A percentile compares a stretch with the other conserved stretches of the same genome.
Evolutionary conservation across 2,113 vertebrate species (phyloP).

Genomic region (Gobio gobio): DNA sequence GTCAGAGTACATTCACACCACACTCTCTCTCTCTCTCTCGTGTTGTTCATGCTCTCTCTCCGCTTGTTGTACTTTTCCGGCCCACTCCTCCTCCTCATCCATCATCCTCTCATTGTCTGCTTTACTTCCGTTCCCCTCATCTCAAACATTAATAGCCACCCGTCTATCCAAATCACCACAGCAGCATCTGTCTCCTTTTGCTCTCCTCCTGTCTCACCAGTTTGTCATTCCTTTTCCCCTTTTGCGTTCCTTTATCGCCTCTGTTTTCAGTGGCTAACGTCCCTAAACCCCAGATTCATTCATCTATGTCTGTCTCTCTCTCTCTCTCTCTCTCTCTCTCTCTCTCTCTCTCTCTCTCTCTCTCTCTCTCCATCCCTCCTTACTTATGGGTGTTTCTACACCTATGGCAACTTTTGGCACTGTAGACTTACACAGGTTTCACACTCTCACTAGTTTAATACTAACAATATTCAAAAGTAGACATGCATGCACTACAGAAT

Average conservation of each 20-base stretch:
- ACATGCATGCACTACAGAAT: neutral
- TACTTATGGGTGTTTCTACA: slow-evolving; percentile 19
- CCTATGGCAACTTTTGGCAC: neutral
- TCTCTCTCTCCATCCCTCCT: neutral
- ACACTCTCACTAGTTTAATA: neutral
- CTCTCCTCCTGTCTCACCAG: slow-evolving; percentile 47
- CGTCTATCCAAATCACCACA: slow-evolving; percentile 59
- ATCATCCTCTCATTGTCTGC: slow-evolving; percentile 64
- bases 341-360: no score
- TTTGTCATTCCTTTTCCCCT: slow-evolving; percentile 53
- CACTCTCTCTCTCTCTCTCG: slow-evolving; percentile 41
- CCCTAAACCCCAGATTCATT: slow-evolving; percentile 59
- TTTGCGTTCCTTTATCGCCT: slow-evolving; percentile 7
- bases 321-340: slow-evolving; percentile 34
- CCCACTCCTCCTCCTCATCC: slow-evolving; percentile 57
- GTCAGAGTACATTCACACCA: slow-evolving; percentile 67
- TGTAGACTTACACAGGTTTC: neutral
- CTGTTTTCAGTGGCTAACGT: slow-evolving; percentile 61
- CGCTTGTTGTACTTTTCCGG: slow-evolving; percentile 53
- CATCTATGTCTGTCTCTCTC: slow-evolving; percentile 67
- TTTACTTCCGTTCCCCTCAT: slow-evolving; percentile 63
- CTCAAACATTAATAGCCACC: slow-evolving; percentile 67
- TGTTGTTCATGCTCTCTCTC: slow-evolving; percentile 51
- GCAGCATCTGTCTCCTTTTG: slow-evolving; percentile 60
- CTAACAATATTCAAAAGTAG: neutral